Evolutionary conservation across 2,888 invertebrate species (phyloP).

Genomic region (Ormyrus thymus): DNA sequence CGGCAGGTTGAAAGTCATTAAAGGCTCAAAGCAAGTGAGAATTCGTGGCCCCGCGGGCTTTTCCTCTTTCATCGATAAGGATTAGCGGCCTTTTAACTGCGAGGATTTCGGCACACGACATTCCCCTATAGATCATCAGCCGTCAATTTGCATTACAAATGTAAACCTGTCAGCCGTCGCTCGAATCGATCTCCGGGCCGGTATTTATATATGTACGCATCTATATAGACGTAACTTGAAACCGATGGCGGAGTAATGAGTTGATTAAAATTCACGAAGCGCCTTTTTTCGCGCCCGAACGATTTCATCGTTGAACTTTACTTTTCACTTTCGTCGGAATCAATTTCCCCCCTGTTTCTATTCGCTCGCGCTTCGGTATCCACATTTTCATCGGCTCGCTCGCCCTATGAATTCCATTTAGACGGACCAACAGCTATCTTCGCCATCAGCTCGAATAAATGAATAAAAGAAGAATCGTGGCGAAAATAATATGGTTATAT

Average conservation of each 20-base stretch:
- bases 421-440: slow-evolving; percentile 44
- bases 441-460: slow-evolving; percentile 46
- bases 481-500: slow-evolving; percentile 33
- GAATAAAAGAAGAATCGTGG: slow-evolving; percentile 51
- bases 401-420: slow-evolving; percentile 53
- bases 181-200: background rate
- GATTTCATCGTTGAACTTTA: slow-evolving; percentile 54
- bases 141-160: slow-evolving; percentile 42
- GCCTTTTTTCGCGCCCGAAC: slow-evolving; percentile 49
- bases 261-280: slow-evolving; percentile 56
- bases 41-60: background rate
- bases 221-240: slow-evolving; percentile 27
- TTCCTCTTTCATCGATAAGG: slow-evolving; percentile 28
- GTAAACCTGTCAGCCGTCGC: background rate
- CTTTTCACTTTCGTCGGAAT: slow-evolving; percentile 55
- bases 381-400: slow-evolving; percentile 49
- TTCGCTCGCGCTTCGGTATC: slow-evolving; percentile 39
- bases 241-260: slow-evolving; percentile 49
- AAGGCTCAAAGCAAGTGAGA: background rate
- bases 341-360: slow-evolving; percentile 51
- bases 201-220: background rate
- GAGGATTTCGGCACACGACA: slow-evolving; percentile 4
- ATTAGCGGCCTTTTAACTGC: slow-evolving; percentile 25
- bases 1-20: slow-evolving; percentile 37
- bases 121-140: slow-evolving; percentile 16